Conservation (phyloP, 2,113 vertebrate species). For the Lathamus discolor region DNA sequence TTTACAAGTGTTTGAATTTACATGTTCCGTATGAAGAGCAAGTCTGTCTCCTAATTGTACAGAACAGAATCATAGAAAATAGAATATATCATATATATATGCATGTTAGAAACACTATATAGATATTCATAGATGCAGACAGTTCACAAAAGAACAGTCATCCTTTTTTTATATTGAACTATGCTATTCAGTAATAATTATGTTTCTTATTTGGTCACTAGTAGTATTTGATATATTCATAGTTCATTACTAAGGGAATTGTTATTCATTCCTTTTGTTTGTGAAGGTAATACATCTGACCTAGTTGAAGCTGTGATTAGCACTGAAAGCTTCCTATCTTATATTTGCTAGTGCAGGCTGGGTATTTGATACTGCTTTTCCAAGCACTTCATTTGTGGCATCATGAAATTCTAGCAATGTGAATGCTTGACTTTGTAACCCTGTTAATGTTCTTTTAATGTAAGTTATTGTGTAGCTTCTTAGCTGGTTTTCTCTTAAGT, state of each 20-base stretch:
- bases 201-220: neutral
- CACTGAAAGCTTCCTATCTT: neutral
- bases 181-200: neutral
- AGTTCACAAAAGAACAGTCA: neutral
- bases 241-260: neutral
- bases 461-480: neutral
- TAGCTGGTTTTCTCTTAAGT: neutral
- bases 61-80: neutral
- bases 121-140: neutral
- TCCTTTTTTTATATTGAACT: neutral
- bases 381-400: neutral
- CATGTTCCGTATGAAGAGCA: neutral
- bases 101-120: neutral
- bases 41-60: neutral
- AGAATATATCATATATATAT: neutral
- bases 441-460: neutral
- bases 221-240: neutral
- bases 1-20: neutral
- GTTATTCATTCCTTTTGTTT: neutral
- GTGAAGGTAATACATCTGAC: neutral
- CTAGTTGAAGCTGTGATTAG: neutral
- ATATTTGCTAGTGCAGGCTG: neutral
- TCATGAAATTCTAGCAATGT: neutral
- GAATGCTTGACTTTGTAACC: neutral
- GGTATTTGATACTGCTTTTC: neutral